Evolutionary conservation across 2,888 invertebrate species (phyloP).

Genomic region (Calliopum simillimum): DNA sequence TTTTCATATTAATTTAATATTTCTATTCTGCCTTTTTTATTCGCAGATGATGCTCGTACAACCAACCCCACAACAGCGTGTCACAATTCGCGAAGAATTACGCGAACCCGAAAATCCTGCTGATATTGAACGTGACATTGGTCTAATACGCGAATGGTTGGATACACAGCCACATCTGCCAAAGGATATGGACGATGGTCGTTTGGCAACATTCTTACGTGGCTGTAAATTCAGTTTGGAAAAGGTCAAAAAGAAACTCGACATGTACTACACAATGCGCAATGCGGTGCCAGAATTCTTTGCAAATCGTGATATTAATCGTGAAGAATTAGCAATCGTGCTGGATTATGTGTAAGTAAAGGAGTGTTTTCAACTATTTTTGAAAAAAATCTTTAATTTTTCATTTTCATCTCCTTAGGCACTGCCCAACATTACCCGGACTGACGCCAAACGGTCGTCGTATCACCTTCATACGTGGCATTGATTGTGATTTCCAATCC

Average conservation of each 20-base stretch:
- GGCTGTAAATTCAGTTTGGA: constrained; percentile 90
- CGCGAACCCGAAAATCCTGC: constrained; percentile 73
- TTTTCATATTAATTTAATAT: background rate
- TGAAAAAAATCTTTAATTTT: background rate
- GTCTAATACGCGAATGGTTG: constrained; percentile 76
- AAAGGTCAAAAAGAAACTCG: constrained; percentile 85
- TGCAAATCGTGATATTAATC: constrained; percentile 78
- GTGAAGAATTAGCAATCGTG: constrained; percentile 79
- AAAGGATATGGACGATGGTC: constrained; percentile 78
- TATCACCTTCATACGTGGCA: constrained; percentile 79
- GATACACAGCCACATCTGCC: constrained; percentile 76
- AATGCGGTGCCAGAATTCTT: constrained; percentile 87
- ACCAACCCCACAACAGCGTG: constrained; percentile 76
- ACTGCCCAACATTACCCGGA: constrained; percentile 84
- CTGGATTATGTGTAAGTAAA: constrained; percentile 77
- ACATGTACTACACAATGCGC: constrained; percentile 90
- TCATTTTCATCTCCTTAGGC: constrained; percentile 67
- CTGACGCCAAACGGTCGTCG: constrained; percentile 84
- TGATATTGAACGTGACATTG: constrained; percentile 73
- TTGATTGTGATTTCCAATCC: constrained; percentile 77
- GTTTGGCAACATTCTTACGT: constrained; percentile 83
- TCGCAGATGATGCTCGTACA: constrained; percentile 73
- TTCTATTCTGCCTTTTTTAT: background rate
- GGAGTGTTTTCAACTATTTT: constrained; percentile 52
- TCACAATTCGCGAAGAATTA: constrained; percentile 76